A percentile compares a stretch with the other conserved stretches of the same genome.
Conservation (phyloP, 2,113 vertebrate genomes). For the Pavo muticus region DNA sequence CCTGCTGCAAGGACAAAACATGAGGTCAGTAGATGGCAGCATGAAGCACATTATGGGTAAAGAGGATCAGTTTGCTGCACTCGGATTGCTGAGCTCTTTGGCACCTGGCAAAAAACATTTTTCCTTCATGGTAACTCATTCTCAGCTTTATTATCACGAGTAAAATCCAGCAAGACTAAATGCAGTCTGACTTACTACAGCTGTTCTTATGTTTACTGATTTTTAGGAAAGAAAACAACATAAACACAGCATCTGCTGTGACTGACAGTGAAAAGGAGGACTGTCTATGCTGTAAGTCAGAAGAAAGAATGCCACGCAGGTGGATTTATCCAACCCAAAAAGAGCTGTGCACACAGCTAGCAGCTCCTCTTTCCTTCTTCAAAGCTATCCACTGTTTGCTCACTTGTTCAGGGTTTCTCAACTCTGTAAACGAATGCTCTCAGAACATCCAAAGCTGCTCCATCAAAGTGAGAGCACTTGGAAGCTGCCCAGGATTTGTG, state of each 20-base stretch:
- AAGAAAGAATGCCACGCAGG: not conserved
- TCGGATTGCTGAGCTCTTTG: not conserved
- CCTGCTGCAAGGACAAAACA: not conserved
- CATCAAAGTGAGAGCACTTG: not conserved
- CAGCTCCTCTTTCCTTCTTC: not conserved
- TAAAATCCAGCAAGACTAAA: not conserved
- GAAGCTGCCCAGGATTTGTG: not conserved
- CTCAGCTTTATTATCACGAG: not conserved
- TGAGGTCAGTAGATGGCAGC: slow-evolving; percentile 11
- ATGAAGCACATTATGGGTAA: not conserved
- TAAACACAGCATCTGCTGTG: not conserved
- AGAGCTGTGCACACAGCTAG: not conserved
- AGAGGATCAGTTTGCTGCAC: not conserved
- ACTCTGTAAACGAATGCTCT: not conserved
- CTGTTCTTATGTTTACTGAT: not conserved
- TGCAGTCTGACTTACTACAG: not conserved
- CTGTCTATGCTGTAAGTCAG: not conserved
- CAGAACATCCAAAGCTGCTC: not conserved
- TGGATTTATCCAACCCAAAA: accelerated
- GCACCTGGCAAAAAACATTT: not conserved
- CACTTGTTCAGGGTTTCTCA: not conserved
- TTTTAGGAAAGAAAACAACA: not conserved
- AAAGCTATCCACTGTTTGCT: not conserved
- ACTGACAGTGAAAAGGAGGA: not conserved
- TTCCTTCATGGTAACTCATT: not conserved